These are phyloP conservation scores for Athalia rosae DNA, from an alignment of 2,888 invertebrate genomes.

Conservation along the genomic window DNA sequence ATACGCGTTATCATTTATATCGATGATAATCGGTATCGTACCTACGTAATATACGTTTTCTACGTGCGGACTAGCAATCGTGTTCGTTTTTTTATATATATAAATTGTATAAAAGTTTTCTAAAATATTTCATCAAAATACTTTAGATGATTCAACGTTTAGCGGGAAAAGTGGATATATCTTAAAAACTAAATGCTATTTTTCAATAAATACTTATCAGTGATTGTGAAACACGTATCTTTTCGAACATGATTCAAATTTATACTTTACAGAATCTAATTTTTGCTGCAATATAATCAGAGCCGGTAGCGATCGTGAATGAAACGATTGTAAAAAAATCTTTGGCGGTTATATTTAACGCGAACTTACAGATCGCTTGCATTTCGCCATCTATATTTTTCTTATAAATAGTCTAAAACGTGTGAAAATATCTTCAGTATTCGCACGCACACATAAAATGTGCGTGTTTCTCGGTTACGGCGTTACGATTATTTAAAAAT, in stretches of 20 bases:
- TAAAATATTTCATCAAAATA: too few relatives aligned
- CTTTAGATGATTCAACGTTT: too few relatives aligned
- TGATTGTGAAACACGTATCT: too few relatives aligned
- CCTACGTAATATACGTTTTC: background rate
- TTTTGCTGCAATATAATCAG: background rate
- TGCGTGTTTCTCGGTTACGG: background rate
- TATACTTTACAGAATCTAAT: background rate
- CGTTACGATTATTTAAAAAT: background rate
- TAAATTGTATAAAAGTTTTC: too few relatives aligned
- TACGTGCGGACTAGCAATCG: slow-evolving; percentile 29
- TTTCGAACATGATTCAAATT: too few relatives aligned
- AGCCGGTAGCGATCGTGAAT: background rate
- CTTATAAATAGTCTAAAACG: too few relatives aligned
- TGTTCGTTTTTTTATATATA: background rate
- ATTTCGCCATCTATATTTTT: background rate
- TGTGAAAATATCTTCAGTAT: background rate
- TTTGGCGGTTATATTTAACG: slow-evolving; percentile 31
- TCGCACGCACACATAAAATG: background rate
- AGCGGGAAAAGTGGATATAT: too few relatives aligned
- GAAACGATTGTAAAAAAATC: background rate
- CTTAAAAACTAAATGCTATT: too few relatives aligned
- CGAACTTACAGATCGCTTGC: background rate
- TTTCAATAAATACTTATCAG: too few relatives aligned
- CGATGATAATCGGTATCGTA: too few relatives aligned
- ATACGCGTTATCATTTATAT: background rate